Percentiles rank a stretch among this genome's conserved stretches.
phyloP scores from a whole-genome alignment of 2,888 invertebrate species.

The Brachypterus glaber region DNA sequence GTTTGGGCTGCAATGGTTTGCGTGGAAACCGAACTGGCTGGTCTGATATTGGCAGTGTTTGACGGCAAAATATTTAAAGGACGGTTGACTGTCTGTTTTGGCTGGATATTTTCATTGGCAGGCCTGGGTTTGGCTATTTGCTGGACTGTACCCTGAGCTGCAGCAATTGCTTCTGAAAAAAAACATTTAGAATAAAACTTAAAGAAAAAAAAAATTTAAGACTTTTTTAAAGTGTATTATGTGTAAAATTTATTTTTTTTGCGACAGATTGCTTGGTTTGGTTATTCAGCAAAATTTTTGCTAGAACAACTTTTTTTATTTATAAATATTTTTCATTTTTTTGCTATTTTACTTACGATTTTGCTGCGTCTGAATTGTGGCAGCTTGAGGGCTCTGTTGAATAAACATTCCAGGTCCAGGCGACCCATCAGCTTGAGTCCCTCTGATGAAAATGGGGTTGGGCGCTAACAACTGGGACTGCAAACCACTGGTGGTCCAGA shows the following conservation, averaged over 20 bases:
- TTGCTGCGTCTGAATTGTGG: slow-evolving; percentile 53
- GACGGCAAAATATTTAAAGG: slow-evolving; percentile 41
- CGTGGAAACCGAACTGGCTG: slow-evolving; percentile 75
- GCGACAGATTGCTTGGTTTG: no score
- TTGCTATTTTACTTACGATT: slow-evolving; percentile 48
- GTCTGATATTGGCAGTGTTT: slow-evolving; percentile 56
- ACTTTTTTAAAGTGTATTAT: no score
- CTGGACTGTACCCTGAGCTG: slow-evolving; percentile 43
- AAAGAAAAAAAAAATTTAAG: neutral
- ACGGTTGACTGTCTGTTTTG: slow-evolving; percentile 40
- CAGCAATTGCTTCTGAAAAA: slow-evolving; percentile 34
- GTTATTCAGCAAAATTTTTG: no score
- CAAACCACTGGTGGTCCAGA: slow-evolving; percentile 64
- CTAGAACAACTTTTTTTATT: no score
- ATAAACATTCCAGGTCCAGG: slow-evolving; percentile 69
- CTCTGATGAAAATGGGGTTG: slow-evolving; percentile 72
- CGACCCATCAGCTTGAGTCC: slow-evolving; percentile 63
- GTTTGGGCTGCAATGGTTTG: slow-evolving; percentile 58
- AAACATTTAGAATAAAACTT: slow-evolving; percentile 4
- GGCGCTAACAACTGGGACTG: slow-evolving; percentile 61
- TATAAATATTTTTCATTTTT: neutral
- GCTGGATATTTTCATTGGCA: slow-evolving; percentile 47
- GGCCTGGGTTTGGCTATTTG: slow-evolving; percentile 44
- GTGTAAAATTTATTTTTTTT: no score
- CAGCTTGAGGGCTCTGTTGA: slow-evolving; percentile 63